phyloP scores from a whole-genome alignment of 23 tunicate genomes.

The Trididemnum nubilum region DNA sequence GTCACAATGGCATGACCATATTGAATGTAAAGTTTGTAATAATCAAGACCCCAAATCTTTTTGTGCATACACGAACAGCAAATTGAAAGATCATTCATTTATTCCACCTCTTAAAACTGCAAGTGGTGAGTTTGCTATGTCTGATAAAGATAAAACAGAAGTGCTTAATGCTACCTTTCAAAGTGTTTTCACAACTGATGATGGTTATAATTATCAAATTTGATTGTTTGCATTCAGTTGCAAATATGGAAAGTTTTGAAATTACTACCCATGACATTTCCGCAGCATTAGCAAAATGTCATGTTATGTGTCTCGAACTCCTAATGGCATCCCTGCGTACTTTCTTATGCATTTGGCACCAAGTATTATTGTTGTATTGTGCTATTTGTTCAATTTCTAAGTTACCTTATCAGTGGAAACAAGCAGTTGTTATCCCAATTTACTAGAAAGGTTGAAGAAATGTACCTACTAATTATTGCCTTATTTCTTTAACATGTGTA shows the following conservation, averaged over 20 bases:
- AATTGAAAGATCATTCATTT: background rate
- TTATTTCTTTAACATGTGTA: background rate
- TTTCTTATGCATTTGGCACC: background rate
- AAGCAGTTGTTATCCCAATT: background rate
- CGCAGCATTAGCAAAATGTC: background rate
- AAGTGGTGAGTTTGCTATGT: background rate
- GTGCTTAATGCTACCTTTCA: background rate
- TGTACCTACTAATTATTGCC: background rate
- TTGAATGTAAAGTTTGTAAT: background rate
- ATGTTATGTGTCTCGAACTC: background rate
- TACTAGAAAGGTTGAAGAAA: background rate
- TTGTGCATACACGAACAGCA: background rate
- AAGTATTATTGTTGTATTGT: background rate
- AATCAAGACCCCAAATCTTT: background rate
- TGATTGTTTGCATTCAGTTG: background rate
- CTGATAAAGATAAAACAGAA: background rate
- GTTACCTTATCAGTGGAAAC: background rate
- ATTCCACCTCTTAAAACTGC: background rate
- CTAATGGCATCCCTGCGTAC: background rate
- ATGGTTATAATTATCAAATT: background rate
- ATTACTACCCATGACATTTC: too few species aligned
- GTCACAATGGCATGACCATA: background rate
- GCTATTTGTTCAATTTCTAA: background rate
- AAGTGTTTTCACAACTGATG: background rate
- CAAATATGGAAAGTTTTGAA: too few species aligned